These are phyloP conservation scores for Colletes gigas DNA, from an alignment of 1,140 invertebrate genomes.

Conservation along the genomic window DNA sequence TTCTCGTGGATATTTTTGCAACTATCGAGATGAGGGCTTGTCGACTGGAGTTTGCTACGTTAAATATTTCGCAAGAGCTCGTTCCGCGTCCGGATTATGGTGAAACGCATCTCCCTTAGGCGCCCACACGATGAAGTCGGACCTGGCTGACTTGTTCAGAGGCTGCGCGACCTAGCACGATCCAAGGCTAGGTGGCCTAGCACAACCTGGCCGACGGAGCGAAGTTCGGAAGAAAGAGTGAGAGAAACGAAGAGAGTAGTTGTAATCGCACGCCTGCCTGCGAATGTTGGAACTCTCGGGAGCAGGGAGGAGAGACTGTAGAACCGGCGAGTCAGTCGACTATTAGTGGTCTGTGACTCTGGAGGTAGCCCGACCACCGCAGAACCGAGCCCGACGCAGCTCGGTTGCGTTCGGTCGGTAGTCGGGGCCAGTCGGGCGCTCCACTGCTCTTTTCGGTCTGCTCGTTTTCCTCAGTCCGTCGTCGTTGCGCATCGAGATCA, in stretches of 20 bases:
- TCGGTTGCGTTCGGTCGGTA: conserved; percentile 68
- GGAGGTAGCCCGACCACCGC: conserved; percentile 66
- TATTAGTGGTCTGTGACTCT: conserved; percentile 67
- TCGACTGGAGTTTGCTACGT: background rate
- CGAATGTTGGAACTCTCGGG: conserved; percentile 34
- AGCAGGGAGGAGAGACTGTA: conserved; percentile 41
- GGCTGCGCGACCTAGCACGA: conserved; percentile 68
- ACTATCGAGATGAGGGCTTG: background rate
- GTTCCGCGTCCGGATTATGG: conserved; percentile 21
- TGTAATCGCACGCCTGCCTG: conserved; percentile 21
- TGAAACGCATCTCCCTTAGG: conserved; percentile 31
- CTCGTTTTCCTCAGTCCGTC: conserved; percentile 51
- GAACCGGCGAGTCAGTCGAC: conserved; percentile 61
- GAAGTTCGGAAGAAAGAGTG: conserved; percentile 10
- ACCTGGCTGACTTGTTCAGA: conserved; percentile 47
- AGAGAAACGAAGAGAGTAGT: conserved; percentile 38
- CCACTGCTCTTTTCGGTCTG: conserved; percentile 45
- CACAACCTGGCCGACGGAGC: conserved; percentile 33
- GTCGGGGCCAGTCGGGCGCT: conserved; percentile 60
- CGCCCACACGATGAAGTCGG: conserved; percentile 31
- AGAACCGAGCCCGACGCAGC: conserved; percentile 66
- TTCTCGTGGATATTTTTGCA: background rate
- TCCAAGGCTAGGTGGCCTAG: conserved; percentile 69
- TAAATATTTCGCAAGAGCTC: conserved; percentile 26
- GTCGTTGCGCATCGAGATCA: conserved; percentile 43